Conservation (phyloP, 2,797 vertebrate genomes). For the Allobates femoralis region DNA sequence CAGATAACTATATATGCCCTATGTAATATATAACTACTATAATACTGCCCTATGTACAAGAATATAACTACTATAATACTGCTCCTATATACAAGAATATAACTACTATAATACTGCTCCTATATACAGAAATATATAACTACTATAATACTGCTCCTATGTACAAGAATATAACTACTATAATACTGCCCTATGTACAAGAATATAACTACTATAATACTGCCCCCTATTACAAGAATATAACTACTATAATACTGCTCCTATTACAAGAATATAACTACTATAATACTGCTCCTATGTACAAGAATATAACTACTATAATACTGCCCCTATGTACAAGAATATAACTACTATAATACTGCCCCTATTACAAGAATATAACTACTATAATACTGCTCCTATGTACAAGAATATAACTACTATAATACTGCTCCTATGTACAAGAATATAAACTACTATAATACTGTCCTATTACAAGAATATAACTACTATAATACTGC, state of each 20-base stretch:
- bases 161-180: conserved; percentile 6
- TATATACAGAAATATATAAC: too few relatives aligned
- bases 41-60: conserved; percentile 1
- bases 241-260: conserved; percentile 19
- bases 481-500: conserved; percentile 12
- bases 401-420: background rate
- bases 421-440: conserved; percentile 5
- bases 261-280: conserved; percentile 16
- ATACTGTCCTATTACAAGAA: conserved; percentile 4
- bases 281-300: conserved; percentile 11
- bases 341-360: conserved; percentile 13
- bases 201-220: conserved; percentile 19
- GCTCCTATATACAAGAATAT: background rate
- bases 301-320: background rate
- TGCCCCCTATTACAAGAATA: background rate
- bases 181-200: background rate
- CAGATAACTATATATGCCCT: too few relatives aligned
- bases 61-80: conserved; percentile 3
- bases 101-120: conserved; percentile 9
- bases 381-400: background rate
- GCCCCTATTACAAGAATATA: background rate
- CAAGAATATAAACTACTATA: conserved; percentile 3
- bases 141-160: background rate
- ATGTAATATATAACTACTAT: too few relatives aligned
- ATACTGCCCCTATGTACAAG: too few relatives aligned